Conservation (phyloP, 2,888 invertebrate genomes). For the Dryocosmus kuriphilus region DNA sequence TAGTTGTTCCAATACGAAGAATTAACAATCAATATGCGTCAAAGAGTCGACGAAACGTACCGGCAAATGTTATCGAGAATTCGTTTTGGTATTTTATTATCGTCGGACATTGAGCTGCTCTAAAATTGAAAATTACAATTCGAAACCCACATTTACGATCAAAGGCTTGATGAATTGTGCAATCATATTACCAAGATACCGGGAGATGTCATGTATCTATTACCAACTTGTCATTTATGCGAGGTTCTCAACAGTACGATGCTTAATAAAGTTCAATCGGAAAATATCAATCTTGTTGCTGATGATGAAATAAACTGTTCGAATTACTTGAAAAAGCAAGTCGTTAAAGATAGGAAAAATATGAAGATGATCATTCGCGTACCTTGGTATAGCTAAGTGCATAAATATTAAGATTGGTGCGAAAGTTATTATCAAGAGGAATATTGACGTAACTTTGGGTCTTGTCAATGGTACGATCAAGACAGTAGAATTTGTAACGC, state of each 20-base stretch:
- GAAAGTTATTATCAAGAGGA: slow-evolving; percentile 43
- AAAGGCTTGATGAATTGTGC: slow-evolving; percentile 43
- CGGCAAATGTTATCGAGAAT: slow-evolving; percentile 57
- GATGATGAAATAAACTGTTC: slow-evolving; percentile 57
- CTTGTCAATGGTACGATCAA: slow-evolving; percentile 63
- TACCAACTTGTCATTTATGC: slow-evolving; percentile 62
- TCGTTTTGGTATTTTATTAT: slow-evolving; percentile 42
- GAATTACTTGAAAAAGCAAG: slow-evolving; percentile 45
- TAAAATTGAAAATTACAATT: slow-evolving; percentile 39
- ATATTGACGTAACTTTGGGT: slow-evolving; percentile 55
- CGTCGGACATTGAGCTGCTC: slow-evolving; percentile 41
- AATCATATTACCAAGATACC: slow-evolving; percentile 3
- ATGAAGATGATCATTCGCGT: slow-evolving; percentile 37
- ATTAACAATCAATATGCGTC: slow-evolving; percentile 65
- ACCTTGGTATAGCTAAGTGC: slow-evolving; percentile 30
- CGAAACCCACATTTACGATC: neutral
- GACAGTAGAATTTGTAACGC: slow-evolving; percentile 45
- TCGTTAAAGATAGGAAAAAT: slow-evolving; percentile 9
- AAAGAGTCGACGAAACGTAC: slow-evolving; percentile 57
- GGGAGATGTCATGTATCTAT: slow-evolving; percentile 49
- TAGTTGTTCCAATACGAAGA: slow-evolving; percentile 65
- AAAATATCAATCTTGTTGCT: slow-evolving; percentile 47
- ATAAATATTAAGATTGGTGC: slow-evolving; percentile 39
- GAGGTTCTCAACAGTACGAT: slow-evolving; percentile 43
- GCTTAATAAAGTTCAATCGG: slow-evolving; percentile 12